Percentiles rank a stretch among this genome's conserved stretches.
phyloP scores from a whole-genome alignment of 2,113 vertebrate genomes.

The Laticauda colubrina region DNA sequence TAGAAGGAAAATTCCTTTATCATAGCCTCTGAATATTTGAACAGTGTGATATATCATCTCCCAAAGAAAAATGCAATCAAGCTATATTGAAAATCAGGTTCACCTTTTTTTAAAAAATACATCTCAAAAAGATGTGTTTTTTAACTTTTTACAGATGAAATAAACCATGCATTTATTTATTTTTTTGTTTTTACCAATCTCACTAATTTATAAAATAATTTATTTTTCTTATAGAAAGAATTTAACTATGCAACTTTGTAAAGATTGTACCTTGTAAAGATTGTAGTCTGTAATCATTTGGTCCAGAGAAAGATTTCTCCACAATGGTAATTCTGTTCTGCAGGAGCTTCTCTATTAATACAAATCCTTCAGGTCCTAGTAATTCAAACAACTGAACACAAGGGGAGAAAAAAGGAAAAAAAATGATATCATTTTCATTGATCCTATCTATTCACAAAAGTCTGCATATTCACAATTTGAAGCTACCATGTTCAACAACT shows the following conservation, averaged over 20 bases:
- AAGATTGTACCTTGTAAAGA: conserved; percentile 75
- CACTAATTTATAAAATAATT: background rate
- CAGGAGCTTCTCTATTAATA: conserved; percentile 91
- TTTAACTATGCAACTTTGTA: background rate
- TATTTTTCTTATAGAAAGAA: background rate
- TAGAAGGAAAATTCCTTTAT: background rate
- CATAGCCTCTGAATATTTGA: background rate
- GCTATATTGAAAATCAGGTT: background rate
- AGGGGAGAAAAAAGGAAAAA: conserved; percentile 11
- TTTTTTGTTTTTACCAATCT: background rate
- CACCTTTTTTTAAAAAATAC: background rate
- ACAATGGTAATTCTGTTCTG: conserved; percentile 84
- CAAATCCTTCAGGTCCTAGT: conserved; percentile 90
- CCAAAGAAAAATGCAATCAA: background rate
- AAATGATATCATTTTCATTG: background rate
- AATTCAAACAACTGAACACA: conserved; percentile 87
- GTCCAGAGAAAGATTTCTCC: conserved; percentile 74
- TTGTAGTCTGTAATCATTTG: conserved; percentile 74
- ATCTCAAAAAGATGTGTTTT: background rate
- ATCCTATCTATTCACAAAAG: background rate
- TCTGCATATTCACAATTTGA: background rate
- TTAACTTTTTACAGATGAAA: background rate
- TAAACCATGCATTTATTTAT: background rate
- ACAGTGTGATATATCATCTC: background rate
- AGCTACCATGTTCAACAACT: background rate